Conservation (phyloP, 2,888 invertebrate genomes). For the Busseola fusca region DNA sequence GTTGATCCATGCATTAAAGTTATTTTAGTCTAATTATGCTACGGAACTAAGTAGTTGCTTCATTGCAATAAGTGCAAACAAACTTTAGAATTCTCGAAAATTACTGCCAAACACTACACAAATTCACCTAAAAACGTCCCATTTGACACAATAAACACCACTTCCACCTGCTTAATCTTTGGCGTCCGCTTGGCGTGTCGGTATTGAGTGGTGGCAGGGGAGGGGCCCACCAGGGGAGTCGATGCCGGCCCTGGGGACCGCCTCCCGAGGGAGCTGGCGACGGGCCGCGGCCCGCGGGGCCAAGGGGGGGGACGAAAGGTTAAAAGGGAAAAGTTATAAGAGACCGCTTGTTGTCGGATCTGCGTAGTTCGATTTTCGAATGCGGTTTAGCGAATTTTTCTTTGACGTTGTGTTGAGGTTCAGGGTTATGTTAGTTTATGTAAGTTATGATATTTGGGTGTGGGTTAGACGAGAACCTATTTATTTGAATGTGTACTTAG, state of each 20-base stretch:
- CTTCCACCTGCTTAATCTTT: slow-evolving; percentile 78
- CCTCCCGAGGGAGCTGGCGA: slow-evolving; percentile 84
- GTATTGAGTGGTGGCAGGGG: slow-evolving; percentile 88
- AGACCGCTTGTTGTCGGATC: slow-evolving; percentile 88
- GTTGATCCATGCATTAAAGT: not conserved
- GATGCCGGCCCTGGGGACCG: slow-evolving; percentile 87
- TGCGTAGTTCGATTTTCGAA: slow-evolving; percentile 84
- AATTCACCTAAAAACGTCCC: slow-evolving; percentile 24
- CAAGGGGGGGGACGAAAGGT: slow-evolving; percentile 82
- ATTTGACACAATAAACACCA: slow-evolving; percentile 49
- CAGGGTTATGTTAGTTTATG: slow-evolving; percentile 39
- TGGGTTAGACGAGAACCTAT: not conserved
- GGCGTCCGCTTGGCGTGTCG: slow-evolving; percentile 86
- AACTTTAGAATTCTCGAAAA: not conserved
- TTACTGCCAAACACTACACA: not conserved
- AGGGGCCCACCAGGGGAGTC: slow-evolving; percentile 81
- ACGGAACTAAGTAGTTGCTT: not conserved
- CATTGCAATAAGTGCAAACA: not conserved
- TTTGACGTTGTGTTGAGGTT: slow-evolving; percentile 40
- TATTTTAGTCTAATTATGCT: not conserved
- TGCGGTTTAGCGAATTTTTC: slow-evolving; percentile 74
- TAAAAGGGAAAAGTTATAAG: slow-evolving; percentile 89
- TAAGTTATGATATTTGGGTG: slow-evolving; percentile 31
- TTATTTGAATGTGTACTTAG: not conserved
- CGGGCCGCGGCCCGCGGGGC: slow-evolving; percentile 67